phyloP scores from a whole-genome alignment of 2,888 invertebrate genomes.

The Dastarcus helophoroides region DNA sequence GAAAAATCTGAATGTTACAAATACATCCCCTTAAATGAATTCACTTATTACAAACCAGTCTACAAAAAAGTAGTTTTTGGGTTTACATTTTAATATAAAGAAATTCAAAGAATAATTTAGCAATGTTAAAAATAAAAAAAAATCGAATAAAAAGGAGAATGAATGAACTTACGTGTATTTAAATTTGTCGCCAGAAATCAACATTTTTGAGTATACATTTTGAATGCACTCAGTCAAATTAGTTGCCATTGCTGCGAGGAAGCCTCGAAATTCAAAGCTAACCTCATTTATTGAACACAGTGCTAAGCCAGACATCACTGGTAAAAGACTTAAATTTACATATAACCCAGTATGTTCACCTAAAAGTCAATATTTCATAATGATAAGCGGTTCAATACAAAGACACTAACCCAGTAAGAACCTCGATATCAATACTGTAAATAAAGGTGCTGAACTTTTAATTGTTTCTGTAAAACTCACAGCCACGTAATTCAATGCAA shows the following conservation, averaged over 20 bases:
- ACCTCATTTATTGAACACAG: constrained; percentile 67
- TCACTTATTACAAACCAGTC: too few species aligned
- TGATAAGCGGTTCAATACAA: not conserved
- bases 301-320: constrained; percentile 66
- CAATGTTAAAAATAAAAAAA: too few species aligned
- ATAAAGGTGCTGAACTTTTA: constrained; percentile 68
- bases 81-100: too few species aligned
- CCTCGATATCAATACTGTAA: constrained; percentile 64
- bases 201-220: constrained; percentile 68
- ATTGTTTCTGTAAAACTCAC: constrained; percentile 74
- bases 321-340: constrained; percentile 60
- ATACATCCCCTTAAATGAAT: constrained; percentile 2
- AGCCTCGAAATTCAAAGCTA: constrained; percentile 61
- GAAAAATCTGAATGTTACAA: too few species aligned
- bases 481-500: constrained; percentile 65
- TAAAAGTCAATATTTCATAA: constrained; percentile 21
- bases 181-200: constrained; percentile 61
- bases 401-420: constrained; percentile 43
- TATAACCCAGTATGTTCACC: constrained; percentile 55
- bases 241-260: constrained; percentile 64
- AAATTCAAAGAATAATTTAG: too few species aligned
- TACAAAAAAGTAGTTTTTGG: too few species aligned
- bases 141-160: too few species aligned
- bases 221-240: constrained; percentile 70
- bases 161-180: constrained; percentile 66